Evolutionary conservation across 2,113 vertebrate genomes (phyloP), one percentile per base, ranked within the genome.

Genomic region (Dromaius novaehollandiae): DNA sequence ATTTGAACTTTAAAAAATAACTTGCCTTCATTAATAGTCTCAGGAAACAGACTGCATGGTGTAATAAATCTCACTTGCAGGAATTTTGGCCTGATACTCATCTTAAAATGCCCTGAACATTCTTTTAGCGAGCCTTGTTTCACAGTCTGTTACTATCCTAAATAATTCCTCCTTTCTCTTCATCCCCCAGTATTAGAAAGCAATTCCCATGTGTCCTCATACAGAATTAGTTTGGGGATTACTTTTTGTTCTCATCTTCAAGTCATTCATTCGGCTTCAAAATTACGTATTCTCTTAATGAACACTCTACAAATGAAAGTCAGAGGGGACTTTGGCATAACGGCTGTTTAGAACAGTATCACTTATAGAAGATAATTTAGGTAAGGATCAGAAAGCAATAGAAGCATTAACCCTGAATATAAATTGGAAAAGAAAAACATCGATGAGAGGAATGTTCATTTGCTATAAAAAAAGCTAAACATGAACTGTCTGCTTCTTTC

Each of bases 1-100:
- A 65, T 96, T 96, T 97, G 84, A 70, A 92, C 88, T 96, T 95
- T 15, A 93, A 89, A 96, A 96, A 95, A 93, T 95, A 89, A 48
- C 86, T 85, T 96, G 86, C 89, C 85, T 97, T 97, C 86, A 87
- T 95, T 94, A 94, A 56, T 63, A 90, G 88, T 73, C 53, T 91
- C 2, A 10, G 81, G 86, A 96, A 92, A 85, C 66, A 82, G 93
- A 85, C 89, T 95, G 74, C 44, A 55, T 84, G 40, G 92, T 95
- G 66, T 86, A 93, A 95, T 95, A 96, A 95, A 96, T 96, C 81
- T 95, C 84, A 95, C 78, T 89, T 53, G 84, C 91, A 97, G 70
- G 94, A 97, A 95, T 95, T 96, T 89, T 95, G 77, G 89, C 58
- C 95, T 96, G 84, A 93, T 94, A 82, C 68, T 92, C 94, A 93